A percentile compares a stretch with the other conserved stretches of the same genome.
These are phyloP conservation scores for Colaptes auratus DNA, from an alignment of 2,113 vertebrate species.

Conservation along the genomic window DNA sequence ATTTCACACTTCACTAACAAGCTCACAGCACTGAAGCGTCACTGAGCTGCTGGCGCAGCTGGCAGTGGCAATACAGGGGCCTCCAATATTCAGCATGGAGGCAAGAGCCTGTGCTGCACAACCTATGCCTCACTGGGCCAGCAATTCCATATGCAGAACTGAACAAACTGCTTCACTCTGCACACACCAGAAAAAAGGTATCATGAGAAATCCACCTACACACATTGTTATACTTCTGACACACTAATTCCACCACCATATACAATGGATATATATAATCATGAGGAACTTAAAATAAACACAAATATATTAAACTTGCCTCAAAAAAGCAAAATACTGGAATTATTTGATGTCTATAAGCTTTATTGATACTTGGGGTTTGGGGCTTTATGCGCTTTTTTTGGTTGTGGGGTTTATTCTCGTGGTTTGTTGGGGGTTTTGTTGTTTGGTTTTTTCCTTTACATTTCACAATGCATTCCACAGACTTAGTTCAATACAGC, in stretches of 20 bases:
- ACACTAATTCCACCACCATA: neutral
- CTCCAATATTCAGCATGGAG: neutral
- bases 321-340: constrained; percentile 52
- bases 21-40: neutral
- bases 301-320: neutral
- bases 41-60: neutral
- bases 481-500: constrained; percentile 89
- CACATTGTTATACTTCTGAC: neutral
- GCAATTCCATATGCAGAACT: neutral
- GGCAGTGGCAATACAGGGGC: neutral
- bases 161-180: neutral
- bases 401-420: neutral
- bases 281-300: neutral
- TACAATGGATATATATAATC: neutral
- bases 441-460: constrained; percentile 51
- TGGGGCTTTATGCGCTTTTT: neutral
- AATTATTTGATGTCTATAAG: constrained; percentile 84
- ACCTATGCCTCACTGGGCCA: neutral
- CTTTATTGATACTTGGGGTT: constrained; percentile 92
- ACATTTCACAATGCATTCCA: constrained; percentile 99
- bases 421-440: too few relatives aligned
- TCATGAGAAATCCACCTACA: neutral
- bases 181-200: neutral
- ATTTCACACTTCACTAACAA: neutral
- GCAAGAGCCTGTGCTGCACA: neutral